phyloP scores from a whole-genome alignment of 2,113 vertebrate species.

The Notechis scutatus region DNA sequence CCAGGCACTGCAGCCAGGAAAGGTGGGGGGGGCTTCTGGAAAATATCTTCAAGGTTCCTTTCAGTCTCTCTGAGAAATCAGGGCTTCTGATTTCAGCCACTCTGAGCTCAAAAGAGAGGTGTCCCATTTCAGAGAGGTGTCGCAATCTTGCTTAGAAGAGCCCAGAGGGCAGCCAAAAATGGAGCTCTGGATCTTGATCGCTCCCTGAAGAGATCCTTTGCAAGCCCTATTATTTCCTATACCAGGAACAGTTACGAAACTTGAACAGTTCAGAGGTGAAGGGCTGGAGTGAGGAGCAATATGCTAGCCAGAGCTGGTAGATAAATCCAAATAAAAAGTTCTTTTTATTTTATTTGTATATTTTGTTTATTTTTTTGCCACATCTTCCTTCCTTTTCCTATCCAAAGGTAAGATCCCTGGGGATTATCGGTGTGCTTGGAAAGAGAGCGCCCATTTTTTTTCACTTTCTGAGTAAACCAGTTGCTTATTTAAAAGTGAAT shows the following conservation, averaged over 20 bases:
- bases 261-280: background rate
- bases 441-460: background rate
- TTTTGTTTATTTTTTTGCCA: background rate
- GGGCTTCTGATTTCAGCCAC: conserved; percentile 52
- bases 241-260: background rate
- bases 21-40: conserved; percentile 1
- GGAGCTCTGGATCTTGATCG: background rate
- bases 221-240: background rate
- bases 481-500: background rate
- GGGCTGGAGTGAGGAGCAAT: background rate
- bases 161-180: background rate
- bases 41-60: conserved; percentile 47
- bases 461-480: background rate
- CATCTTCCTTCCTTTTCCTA: no score
- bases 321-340: background rate
- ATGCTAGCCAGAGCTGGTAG: background rate
- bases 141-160: conserved; percentile 13
- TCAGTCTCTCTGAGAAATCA: conserved; percentile 52
- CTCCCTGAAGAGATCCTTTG: background rate
- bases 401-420: background rate
- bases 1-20: background rate
- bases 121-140: conserved; percentile 38
- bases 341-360: background rate
- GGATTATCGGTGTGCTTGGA: background rate
- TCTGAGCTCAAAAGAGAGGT: conserved; percentile 49